phyloP scores from a whole-genome alignment of 2,797 vertebrate genomes.

The Lates japonicus region DNA sequence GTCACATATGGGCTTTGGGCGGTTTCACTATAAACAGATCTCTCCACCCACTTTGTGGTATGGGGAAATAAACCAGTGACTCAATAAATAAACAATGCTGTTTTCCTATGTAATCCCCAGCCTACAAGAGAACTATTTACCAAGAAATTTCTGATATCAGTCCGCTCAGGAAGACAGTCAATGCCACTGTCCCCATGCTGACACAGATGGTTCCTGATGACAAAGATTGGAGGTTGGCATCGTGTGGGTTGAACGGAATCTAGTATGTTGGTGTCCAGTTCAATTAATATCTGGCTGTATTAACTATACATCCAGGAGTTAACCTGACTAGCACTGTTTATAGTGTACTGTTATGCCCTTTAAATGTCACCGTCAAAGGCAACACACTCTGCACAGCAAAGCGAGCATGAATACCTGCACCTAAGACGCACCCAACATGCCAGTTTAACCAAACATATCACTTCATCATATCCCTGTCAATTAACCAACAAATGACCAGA shows the following conservation, averaged over 20 bases:
- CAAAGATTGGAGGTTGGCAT: background rate
- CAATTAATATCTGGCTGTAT: too few species aligned
- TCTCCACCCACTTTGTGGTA: background rate
- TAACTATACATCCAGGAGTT: background rate
- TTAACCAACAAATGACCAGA: slow-evolving; percentile 4
- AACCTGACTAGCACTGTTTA: background rate
- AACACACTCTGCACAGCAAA: background rate
- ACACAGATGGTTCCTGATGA: background rate
- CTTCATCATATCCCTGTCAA: background rate
- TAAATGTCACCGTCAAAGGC: background rate
- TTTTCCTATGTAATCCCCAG: background rate
- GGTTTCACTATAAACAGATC: background rate
- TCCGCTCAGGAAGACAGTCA: background rate
- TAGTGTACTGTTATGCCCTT: background rate
- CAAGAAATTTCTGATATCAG: background rate
- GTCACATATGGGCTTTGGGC: background rate
- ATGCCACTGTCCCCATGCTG: background rate
- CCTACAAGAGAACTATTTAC: background rate
- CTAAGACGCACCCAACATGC: background rate
- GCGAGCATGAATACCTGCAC: background rate
- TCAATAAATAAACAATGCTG: background rate
- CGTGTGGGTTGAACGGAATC: background rate
- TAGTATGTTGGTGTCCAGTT: background rate
- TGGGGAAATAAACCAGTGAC: background rate
- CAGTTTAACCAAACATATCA: background rate